Evolutionary conservation across 2,888 invertebrate genomes (phyloP), one percentile per base, ranked within the genome.

Genomic region (Drosophila neoperkinsi): DNA sequence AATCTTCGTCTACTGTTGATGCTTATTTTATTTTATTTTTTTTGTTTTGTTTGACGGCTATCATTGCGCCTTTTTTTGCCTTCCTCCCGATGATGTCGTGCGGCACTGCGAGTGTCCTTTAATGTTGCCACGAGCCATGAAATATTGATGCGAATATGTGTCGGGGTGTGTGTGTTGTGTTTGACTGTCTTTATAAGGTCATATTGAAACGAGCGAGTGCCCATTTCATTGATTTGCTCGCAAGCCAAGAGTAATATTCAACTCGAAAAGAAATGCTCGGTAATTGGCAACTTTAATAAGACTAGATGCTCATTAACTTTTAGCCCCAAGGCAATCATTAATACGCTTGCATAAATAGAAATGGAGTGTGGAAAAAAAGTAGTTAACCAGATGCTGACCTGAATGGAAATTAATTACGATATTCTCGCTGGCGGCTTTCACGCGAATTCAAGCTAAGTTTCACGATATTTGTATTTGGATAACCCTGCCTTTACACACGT

Each of bases 121-220:
- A 74, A 77, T 83, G 68, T 71, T 68, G 60, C 66, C 31, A 28
- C 62, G 74, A 67, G 74, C 43, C 82, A 80, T 87, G 85, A 90
- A 87, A 89, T 90, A 87, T 90, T 87, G 80, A 87, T 83, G 70
- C 64, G 63, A 60, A 33, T 56, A 9, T 65, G 30, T 56, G 16
- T 43, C 50, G 41, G 18, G 62, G 25, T 62, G 30, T 46, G 18
- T 46, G 33, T 52, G 38, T 10, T 46, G 1, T 36, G 6, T 34
- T 16, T 46, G 31, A 13, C 53, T 36, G 31, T 43, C 11, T 43
- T 43, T 63, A 30, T 49, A 31, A 16, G 46, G 36, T 41, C 59
- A 52, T 50, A 71, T 53, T 63, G 59, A 64, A 77, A 51, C 49
- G 33, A 52, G 33, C 36, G 60, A 18, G 28, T 0, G 30, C 18